Percentiles rank a stretch among this genome's conserved stretches.
Conservation (phyloP, 2,888 invertebrate genomes). For the Cetonia aurata region DNA sequence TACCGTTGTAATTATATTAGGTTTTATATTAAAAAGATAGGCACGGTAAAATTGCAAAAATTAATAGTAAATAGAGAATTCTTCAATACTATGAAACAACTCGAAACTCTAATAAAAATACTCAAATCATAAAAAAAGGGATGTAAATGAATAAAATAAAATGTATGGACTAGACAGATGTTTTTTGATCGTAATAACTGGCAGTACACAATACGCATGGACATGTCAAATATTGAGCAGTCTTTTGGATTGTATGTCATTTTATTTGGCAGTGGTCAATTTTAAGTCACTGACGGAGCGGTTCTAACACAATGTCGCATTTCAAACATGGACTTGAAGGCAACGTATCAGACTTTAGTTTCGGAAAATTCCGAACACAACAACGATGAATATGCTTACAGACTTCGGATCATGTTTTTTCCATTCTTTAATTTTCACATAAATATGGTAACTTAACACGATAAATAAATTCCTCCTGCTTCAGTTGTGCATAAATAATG, state of each 20-base stretch:
- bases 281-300: constrained; percentile 48
- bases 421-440: constrained; percentile 44
- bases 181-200: constrained; percentile 20
- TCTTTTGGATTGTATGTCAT: constrained; percentile 37
- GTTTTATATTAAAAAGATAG: too few relatives aligned
- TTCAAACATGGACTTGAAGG: constrained; percentile 62
- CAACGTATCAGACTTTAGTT: constrained; percentile 69
- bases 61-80: too few relatives aligned
- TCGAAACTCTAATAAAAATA: too few relatives aligned
- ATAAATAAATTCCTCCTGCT: constrained; percentile 24
- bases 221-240: constrained; percentile 28
- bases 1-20: too few relatives aligned
- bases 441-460: constrained; percentile 51
- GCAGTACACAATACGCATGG: constrained; percentile 23
- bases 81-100: too few relatives aligned
- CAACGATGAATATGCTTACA: constrained; percentile 46
- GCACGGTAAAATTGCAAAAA: too few relatives aligned
- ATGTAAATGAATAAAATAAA: too few relatives aligned
- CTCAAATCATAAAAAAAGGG: too few relatives aligned
- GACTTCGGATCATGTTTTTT: constrained; percentile 45
- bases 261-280: constrained; percentile 50
- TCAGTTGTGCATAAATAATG: constrained; percentile 21
- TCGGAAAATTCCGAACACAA: constrained; percentile 58
- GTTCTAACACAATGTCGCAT: constrained; percentile 55
- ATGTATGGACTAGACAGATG: constrained; percentile 20